Evolutionary conservation across 2,113 vertebrate species (phyloP).

Genomic region (Seriola dumerili): DNA sequence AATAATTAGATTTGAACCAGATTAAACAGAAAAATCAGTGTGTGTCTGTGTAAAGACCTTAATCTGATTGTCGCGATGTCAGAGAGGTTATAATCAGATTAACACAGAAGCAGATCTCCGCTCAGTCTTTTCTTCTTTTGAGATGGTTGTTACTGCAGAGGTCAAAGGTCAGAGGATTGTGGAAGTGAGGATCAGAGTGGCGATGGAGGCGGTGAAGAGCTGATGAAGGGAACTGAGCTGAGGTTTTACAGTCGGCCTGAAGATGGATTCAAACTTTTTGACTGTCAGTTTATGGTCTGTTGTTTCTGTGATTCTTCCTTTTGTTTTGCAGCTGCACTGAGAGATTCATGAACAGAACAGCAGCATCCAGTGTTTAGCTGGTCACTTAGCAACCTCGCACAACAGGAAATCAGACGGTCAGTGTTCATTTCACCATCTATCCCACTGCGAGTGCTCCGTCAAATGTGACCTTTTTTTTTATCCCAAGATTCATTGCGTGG

Average conservation of each 20-base stretch:
- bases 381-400: no score
- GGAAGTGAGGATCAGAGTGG: conserved; percentile 10
- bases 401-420: no score
- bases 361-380: no score
- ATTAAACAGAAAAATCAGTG: conserved; percentile 48
- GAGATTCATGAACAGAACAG: no score
- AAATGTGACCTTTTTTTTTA: no score
- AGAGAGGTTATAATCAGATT: conserved; percentile 65
- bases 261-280: no score
- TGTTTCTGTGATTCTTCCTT: background rate
- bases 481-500: no score
- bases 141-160: background rate
- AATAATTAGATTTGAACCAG: conserved; percentile 62
- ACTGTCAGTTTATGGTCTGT: no score
- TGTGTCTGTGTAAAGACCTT: conserved; percentile 41
- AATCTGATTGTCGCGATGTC: conserved; percentile 67
- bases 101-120: conserved; percentile 8
- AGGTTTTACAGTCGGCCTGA: background rate
- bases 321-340: no score
- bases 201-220: background rate
- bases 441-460: no score
- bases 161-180: conserved; percentile 40
- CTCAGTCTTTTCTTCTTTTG: conserved; percentile 23
- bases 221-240: background rate
- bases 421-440: no score